Evolutionary conservation across 1,140 invertebrate genomes (phyloP), one percentile per base, ranked within the genome.

Genomic region (Macrobrachium rosenbergii): DNA sequence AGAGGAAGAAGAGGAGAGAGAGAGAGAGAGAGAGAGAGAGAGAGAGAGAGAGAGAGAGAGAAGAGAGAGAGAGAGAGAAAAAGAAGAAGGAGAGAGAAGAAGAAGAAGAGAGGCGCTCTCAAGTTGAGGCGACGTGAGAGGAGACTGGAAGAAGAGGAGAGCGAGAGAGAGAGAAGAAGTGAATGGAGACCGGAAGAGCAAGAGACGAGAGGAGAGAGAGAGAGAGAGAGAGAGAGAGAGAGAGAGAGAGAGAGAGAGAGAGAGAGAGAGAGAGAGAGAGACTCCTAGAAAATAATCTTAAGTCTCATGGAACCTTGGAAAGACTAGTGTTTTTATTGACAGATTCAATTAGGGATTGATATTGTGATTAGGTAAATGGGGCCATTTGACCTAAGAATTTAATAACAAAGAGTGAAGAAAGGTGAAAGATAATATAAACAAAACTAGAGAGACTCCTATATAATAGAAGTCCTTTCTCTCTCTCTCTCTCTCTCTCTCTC

Each of bases 21-120:
- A 64, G 63, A 75, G 28, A 75, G 73, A 75, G 28, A 75, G 73
- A 75, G 28, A 75, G 73, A 75, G 14, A 72, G 67, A 72, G 14
- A 72, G 67, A 72, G 67, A 72, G 37, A 75, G 7, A 6, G 37
- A 72, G 73, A 75, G 28, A 19, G 14, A 5, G 14, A 75, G 11
- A 75, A 75, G 17, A 52, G 12, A 75, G 43, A 37, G 5, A 37
- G n/a, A n/a, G 28, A 37, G 28, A 37, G 28, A 37, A 3, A 37
- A 3, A 2, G 28, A 2, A 3, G 1, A 3, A 2, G 28, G 67
- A 72, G 67, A 72, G 21, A 75, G 28, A 75, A 23, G 37, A 7
- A 75, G 73, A 75, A 7, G 37, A 23, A 72, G 14, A 72, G 67
- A 72, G 67, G 19, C n/a, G n/a, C n/a, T n/a, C n/a, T n/a, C n/a